A percentile compares a stretch with the other conserved stretches of the same genome.
Evolutionary conservation across 1,140 invertebrate genomes (phyloP).

Genomic region (Oncopeltus fasciatus): DNA sequence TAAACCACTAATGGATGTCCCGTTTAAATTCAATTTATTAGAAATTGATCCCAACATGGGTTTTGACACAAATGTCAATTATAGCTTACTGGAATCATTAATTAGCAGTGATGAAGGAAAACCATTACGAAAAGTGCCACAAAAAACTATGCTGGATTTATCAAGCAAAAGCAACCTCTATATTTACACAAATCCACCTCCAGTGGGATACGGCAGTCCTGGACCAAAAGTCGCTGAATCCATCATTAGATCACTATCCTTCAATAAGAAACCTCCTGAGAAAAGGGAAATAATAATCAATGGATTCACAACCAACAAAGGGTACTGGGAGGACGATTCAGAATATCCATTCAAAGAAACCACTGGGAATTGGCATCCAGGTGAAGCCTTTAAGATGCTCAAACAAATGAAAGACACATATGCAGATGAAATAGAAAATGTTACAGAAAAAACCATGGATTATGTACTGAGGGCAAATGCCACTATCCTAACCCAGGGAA

Average conservation of each 20-base stretch:
- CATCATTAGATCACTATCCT: background rate
- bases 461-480: background rate
- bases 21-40: too few relatives aligned
- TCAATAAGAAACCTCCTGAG: background rate
- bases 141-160: too few relatives aligned
- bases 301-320: background rate
- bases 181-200: background rate
- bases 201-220: background rate
- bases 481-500: background rate
- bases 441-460: background rate
- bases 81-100: too few relatives aligned
- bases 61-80: too few relatives aligned
- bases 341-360: background rate
- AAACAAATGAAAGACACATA: background rate
- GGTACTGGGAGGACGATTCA: background rate
- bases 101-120: too few relatives aligned
- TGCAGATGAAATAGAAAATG: background rate
- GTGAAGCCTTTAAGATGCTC: background rate
- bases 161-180: background rate
- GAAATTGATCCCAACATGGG: too few relatives aligned
- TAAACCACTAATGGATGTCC: too few relatives aligned
- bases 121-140: too few relatives aligned
- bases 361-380: background rate
- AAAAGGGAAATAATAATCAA: background rate
- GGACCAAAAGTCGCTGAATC: constrained; percentile 1